Percentiles rank a stretch among this genome's conserved stretches.
These are phyloP conservation scores for Peromyscus attwateri DNA, from an alignment of 2,797 vertebrate species.

Conservation along the genomic window DNA sequence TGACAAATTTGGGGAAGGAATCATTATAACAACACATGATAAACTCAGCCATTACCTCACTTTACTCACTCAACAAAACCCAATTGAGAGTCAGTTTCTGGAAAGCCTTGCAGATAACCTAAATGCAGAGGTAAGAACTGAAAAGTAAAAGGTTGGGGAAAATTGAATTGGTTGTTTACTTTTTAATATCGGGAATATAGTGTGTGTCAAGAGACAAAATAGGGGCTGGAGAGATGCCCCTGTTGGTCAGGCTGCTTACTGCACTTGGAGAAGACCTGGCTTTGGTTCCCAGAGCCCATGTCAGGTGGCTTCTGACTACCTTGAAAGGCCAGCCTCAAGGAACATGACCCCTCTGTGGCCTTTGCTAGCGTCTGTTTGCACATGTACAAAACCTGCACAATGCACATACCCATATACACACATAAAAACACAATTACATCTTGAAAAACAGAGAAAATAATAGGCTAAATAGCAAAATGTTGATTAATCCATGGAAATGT, in stretches of 20 bases:
- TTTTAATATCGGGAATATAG: background rate
- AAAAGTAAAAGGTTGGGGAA: constrained; percentile 35
- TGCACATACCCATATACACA: background rate
- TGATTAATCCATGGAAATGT: background rate
- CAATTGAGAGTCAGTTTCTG: constrained; percentile 98
- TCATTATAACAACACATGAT: constrained; percentile 98
- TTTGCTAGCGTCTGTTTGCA: background rate
- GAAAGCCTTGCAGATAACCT: constrained; percentile 97
- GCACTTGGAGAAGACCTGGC: no score
- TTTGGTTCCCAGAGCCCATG: no score
- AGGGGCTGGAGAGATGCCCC: background rate
- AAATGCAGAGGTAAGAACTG: constrained; percentile 95
- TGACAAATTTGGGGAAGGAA: constrained; percentile 96
- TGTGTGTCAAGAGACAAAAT: background rate
- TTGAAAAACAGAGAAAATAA: background rate
- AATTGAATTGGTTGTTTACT: constrained; percentile 21
- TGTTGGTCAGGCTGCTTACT: background rate
- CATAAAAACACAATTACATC: background rate
- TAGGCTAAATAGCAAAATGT: background rate
- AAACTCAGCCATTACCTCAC: constrained; percentile 99
- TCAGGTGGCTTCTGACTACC: background rate
- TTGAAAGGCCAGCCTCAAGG: background rate
- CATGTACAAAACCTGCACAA: background rate
- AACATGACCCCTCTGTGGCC: no score
- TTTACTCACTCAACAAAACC: constrained; percentile 98